Percentiles rank a stretch among this genome's conserved stretches.
Conservation (phyloP, 2,797 vertebrate species). For the Eleutherodactylus coqui region DNA sequence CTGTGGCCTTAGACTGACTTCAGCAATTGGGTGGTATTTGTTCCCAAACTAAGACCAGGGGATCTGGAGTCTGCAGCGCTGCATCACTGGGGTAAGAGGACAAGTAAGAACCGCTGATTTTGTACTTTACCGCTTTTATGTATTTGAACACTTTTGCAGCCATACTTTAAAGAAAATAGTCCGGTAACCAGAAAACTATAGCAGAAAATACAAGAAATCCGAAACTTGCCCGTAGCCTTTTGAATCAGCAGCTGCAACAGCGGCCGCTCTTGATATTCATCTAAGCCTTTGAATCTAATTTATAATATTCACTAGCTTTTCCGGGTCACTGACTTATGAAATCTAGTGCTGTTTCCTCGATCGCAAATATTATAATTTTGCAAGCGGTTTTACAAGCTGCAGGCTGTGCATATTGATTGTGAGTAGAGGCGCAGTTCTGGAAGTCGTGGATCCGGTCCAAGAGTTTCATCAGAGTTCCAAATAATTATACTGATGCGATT, state of each 20-base stretch:
- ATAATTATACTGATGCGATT: background rate
- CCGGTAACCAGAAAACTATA: no score
- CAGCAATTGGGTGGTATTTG: no score
- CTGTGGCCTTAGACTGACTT: no score
- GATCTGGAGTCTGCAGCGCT: no score
- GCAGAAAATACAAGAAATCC: background rate
- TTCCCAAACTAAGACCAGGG: no score
- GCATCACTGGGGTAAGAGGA: no score
- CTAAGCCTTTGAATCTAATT: background rate
- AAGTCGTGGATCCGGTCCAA: background rate
- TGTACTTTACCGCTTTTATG: no score
- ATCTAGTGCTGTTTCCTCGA: background rate
- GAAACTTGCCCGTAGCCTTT: background rate
- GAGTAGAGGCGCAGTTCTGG: background rate
- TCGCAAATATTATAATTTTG: slow-evolving; percentile 13
- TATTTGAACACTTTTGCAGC: no score
- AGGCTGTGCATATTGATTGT: background rate
- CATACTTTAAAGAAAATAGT: no score
- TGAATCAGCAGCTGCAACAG: background rate
- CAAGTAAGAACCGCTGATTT: no score
- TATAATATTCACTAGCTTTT: slow-evolving; percentile 1
- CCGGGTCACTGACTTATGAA: background rate
- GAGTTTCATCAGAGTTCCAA: background rate
- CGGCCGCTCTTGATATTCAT: background rate
- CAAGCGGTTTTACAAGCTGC: background rate